These are phyloP conservation scores for Drosophila paranaensis DNA, from an alignment of 2,888 invertebrate genomes.

Conservation along the genomic window DNA sequence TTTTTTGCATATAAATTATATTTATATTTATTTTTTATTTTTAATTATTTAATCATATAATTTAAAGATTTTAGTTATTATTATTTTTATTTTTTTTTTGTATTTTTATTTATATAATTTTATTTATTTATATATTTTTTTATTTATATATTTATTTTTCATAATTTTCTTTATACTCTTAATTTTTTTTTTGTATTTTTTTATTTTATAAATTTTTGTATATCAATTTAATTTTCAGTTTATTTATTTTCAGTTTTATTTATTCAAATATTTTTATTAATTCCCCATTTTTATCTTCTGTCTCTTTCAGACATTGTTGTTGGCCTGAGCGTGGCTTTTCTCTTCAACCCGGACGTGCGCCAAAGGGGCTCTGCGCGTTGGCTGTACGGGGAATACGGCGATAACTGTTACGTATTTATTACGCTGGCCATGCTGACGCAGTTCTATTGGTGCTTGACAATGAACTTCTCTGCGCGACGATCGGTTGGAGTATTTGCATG, in stretches of 20 bases:
- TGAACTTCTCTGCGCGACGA: constrained; percentile 54
- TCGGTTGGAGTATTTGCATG: constrained; percentile 47
- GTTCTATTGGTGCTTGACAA: constrained; percentile 37
- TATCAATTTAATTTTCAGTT: too few species aligned
- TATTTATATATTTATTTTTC: not conserved
- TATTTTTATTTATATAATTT: not conserved
- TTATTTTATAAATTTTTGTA: too few species aligned
- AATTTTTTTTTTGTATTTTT: too few species aligned
- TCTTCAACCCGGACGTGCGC: constrained; percentile 23
- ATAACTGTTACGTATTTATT: constrained; percentile 54
- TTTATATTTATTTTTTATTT: not conserved
- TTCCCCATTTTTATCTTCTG: too few species aligned
- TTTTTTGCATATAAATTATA: not conserved
- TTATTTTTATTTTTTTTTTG: too few species aligned
- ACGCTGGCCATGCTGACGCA: constrained; percentile 28
- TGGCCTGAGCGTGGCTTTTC: constrained; percentile 25
- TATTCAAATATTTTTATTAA: too few species aligned
- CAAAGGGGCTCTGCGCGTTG: not conserved
- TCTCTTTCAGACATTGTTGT: constrained; percentile 37
- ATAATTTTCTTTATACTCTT: not conserved
- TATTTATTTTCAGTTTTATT: too few species aligned
- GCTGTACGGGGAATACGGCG: constrained; percentile 45
- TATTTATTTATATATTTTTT: too few species aligned
- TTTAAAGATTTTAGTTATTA: too few species aligned
- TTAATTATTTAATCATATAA: not conserved